Evolutionary conservation across 2,888 invertebrate species (phyloP), one percentile per base, ranked within the genome.

Genomic region (Tetrapedia diversipes): DNA sequence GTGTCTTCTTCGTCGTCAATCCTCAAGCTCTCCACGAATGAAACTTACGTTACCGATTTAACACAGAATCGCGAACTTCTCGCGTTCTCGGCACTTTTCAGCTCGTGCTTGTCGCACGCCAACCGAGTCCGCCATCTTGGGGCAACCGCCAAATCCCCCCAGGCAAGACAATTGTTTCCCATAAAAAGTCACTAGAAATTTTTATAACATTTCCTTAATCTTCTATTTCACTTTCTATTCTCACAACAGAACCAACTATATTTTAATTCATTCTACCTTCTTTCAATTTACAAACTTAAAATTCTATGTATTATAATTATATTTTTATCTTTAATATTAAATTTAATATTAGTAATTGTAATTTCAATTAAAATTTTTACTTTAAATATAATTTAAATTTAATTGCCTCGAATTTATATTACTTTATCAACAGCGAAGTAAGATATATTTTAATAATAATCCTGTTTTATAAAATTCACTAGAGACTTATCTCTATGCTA

Each of bases 41-140:
- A 79, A 72, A 77, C 75, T 79, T 77, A 72, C 85, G 80, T 60
- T 60, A 77, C 76, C 76, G 74, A 75, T 87, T 90, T 89, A 89
- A 89, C 89, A 89, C 88, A 88, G 84, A 85, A 89, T 86, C 82
- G 67, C 82, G 84, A 86, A 86, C 82, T 88, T 88, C 81, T 87
- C 87, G 82, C 85, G 87, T 82, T 84, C 87, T 86, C 89, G 86
- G 85, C 88, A 87, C 89, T 88, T 89, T 87, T 88, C 89, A 85
- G 88, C 87, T 83, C 86, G 88, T 87, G 86, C 87, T 88, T 88
- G 86, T 88, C 89, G 89, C 90, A 89, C 89, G 89, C 90, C 88
- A 90, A 86, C 87, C 90, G 89, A 86, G 88, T 90, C 90, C 91
- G 91, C 91, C 91, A 91, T 91, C 90, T 91, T 91, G 90, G 89